These are phyloP conservation scores for Leptinotarsa rubiginosa DNA, from an alignment of 2,888 invertebrate species.

Conservation along the genomic window DNA sequence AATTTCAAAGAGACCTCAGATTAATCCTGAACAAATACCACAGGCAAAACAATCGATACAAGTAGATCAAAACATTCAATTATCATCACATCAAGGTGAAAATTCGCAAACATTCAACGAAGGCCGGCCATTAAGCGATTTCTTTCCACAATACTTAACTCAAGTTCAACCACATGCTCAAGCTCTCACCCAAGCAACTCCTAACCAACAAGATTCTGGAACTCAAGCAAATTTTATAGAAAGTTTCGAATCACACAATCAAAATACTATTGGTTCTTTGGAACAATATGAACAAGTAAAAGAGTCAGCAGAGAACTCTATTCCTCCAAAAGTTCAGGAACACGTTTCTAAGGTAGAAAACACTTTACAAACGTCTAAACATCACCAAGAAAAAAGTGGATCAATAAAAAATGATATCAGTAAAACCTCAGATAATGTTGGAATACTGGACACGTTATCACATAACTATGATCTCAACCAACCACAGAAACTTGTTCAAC, in stretches of 20 bases:
- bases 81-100: not conserved
- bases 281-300: not conserved
- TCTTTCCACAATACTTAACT: slow-evolving; percentile 6
- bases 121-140: not conserved
- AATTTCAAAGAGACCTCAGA: not conserved
- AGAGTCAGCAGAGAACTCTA: slow-evolving; percentile 26
- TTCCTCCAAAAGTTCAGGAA: slow-evolving; percentile 22
- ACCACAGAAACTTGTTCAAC: slow-evolving; percentile 26
- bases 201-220: not conserved
- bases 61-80: not conserved
- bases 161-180: slow-evolving; percentile 21
- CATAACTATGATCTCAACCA: slow-evolving; percentile 1
- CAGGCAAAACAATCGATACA: slow-evolving; percentile 8
- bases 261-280: not conserved
- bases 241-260: not conserved
- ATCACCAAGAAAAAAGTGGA: slow-evolving; percentile 14
- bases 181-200: slow-evolving; percentile 12
- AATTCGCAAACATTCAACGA: not conserved
- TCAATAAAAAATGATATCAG: slow-evolving; percentile 13
- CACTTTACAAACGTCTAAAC: slow-evolving; percentile 18
- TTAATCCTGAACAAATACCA: not conserved
- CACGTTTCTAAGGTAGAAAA: not conserved
- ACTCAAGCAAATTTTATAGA: not conserved
- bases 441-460: not conserved
- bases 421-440: not conserved